These are phyloP conservation scores for Centropyge bicolor DNA, from an alignment of 2,797 vertebrate genomes.

Conservation along the genomic window DNA sequence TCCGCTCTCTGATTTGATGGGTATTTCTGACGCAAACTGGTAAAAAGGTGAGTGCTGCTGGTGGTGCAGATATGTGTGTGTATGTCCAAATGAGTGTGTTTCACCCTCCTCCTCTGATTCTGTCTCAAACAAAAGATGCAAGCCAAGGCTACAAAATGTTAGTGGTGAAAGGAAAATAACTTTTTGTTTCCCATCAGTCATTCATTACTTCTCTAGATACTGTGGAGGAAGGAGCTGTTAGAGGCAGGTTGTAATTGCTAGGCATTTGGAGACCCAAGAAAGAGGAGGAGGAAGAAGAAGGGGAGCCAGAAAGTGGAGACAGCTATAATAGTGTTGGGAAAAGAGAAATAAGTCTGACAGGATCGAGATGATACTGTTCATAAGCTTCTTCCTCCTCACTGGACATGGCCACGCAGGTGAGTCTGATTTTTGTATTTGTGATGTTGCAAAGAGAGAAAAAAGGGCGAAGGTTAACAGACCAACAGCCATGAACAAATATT, in stretches of 20 bases:
- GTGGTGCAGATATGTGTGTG: constrained; percentile 44
- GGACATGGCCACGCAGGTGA: constrained; percentile 63
- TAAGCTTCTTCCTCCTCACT: constrained; percentile 36
- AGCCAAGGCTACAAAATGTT: constrained; percentile 39
- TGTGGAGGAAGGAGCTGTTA: constrained; percentile 33
- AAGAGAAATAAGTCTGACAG: constrained; percentile 4
- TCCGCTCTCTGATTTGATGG: constrained; percentile 65
- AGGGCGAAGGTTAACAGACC: constrained; percentile 17
- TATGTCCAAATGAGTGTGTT: constrained; percentile 46
- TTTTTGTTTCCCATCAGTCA: constrained; percentile 38
- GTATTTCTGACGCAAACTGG: constrained; percentile 65
- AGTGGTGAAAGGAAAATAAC: constrained; percentile 30
- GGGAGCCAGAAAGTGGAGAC: constrained; percentile 5
- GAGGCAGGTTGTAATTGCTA: constrained; percentile 17
- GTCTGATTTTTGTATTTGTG: constrained; percentile 45
- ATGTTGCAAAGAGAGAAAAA: constrained; percentile 43
- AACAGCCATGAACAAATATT: constrained; percentile 26
- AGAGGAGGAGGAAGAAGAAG: constrained; percentile 11
- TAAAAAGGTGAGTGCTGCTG: constrained; percentile 56
- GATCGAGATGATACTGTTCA: constrained; percentile 39
- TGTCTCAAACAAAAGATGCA: constrained; percentile 57
- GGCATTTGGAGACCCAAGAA: constrained; percentile 23
- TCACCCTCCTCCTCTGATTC: constrained; percentile 28
- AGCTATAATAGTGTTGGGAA: not conserved
- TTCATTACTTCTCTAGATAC: constrained; percentile 56